These are phyloP conservation scores for Girardinus metallicus DNA, from an alignment of 2,797 vertebrate species.

Conservation along the genomic window DNA sequence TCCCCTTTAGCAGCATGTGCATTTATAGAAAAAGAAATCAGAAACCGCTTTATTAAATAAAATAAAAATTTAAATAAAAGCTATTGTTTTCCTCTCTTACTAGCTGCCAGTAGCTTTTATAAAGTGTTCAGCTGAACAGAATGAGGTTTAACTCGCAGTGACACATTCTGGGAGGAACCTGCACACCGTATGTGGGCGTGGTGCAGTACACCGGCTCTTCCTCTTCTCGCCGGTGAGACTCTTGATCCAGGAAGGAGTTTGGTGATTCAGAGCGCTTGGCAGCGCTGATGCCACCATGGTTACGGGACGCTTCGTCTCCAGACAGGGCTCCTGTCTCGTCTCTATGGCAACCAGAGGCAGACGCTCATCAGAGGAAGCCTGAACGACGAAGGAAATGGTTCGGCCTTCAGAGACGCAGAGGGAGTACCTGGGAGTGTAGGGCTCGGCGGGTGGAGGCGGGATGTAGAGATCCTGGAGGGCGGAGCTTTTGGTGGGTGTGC, in stretches of 20 bases:
- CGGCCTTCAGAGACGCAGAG: background rate
- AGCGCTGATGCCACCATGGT: conserved; percentile 84
- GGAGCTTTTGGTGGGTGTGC: conserved; percentile 94
- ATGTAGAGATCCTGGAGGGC: conserved; percentile 98
- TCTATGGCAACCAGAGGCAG: conserved; percentile 76
- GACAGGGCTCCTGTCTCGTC: conserved; percentile 92
- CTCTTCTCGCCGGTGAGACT: conserved; percentile 90
- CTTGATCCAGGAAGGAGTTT: conserved; percentile 98
- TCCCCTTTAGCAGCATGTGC: background rate
- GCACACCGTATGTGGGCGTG: conserved; percentile 93
- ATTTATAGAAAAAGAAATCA: background rate
- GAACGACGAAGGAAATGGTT: background rate
- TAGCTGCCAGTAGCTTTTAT: conserved; percentile 14
- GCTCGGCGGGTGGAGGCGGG: conserved; percentile 94
- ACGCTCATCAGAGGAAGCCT: conserved; percentile 20
- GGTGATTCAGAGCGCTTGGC: conserved; percentile 96
- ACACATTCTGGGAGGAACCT: background rate
- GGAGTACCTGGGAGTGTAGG: conserved; percentile 92
- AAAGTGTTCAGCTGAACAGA: conserved; percentile 17
- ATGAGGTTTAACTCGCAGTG: conserved; percentile 22
- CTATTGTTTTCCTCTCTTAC: background rate
- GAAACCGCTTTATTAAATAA: background rate
- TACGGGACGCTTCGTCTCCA: conserved; percentile 88
- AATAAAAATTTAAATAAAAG: too few relatives aligned
- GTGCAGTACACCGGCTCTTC: conserved; percentile 96